Conservation (phyloP, 2,888 invertebrate genomes). For the Rhopalosiphum nymphaeae region DNA sequence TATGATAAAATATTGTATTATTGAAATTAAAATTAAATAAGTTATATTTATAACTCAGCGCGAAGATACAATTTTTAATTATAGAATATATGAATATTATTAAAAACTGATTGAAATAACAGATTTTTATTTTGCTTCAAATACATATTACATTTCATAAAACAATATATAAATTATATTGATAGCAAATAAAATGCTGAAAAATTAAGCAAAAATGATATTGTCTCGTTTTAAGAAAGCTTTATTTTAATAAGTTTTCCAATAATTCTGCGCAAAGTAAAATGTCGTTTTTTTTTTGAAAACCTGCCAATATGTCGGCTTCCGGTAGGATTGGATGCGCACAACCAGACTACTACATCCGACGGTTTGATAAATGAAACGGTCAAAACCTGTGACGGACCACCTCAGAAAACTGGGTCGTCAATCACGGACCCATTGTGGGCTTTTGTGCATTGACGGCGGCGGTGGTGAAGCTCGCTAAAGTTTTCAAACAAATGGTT, state of each 20-base stretch:
- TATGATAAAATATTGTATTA: not conserved
- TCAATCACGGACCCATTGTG: constrained; percentile 60
- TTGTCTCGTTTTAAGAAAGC: not conserved
- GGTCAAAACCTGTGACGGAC: constrained; percentile 60
- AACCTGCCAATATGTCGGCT: constrained; percentile 52
- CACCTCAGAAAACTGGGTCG: constrained; percentile 61
- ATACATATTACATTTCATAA: not conserved
- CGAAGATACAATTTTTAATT: not conserved
- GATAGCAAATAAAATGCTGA: not conserved
- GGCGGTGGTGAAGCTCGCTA: not conserved
- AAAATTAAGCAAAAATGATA: not conserved
- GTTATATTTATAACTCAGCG: not conserved
- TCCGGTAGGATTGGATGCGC: constrained; percentile 20
- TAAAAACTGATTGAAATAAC: not conserved
- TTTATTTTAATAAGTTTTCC: not conserved
- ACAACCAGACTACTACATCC: constrained; percentile 33
- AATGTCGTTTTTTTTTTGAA: constrained; percentile 37
- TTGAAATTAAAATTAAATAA: not conserved
- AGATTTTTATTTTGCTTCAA: not conserved
- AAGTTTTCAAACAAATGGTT: constrained; percentile 63
- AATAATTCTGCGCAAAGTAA: not conserved
- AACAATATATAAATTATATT: not conserved
- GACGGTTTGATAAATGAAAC: constrained; percentile 64
- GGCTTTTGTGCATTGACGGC: constrained; percentile 32
- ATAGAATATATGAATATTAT: not conserved